A percentile compares a stretch with the other conserved stretches of the same genome.
phyloP scores from a whole-genome alignment of 2,888 invertebrate genomes.

The Tanypteryx hageni region DNA sequence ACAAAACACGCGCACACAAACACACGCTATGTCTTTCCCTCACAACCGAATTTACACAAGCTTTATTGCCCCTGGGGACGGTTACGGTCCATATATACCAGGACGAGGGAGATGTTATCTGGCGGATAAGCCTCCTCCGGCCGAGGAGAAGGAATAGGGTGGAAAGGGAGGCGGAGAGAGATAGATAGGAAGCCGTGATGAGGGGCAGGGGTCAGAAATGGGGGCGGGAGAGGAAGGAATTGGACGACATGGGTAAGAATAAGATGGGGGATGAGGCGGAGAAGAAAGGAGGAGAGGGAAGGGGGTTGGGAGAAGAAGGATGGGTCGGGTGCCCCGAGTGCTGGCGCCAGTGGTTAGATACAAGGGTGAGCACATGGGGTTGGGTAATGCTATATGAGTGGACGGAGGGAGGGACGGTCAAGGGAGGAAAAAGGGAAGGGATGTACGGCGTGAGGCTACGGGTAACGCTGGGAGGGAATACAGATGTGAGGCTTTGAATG shows the following conservation, averaged over 20 bases:
- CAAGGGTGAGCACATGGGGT: constrained; percentile 27
- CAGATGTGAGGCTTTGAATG: neutral
- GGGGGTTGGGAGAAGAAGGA: neutral
- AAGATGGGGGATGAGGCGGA: constrained; percentile 4
- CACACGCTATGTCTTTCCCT: neutral
- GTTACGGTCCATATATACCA: constrained; percentile 22
- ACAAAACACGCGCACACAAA: neutral
- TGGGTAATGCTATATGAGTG: neutral
- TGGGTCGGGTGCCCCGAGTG: neutral
- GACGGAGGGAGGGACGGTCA: neutral
- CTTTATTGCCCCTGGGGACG: constrained; percentile 40
- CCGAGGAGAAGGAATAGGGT: neutral
- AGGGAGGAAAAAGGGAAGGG: neutral
- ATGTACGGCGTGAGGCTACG: neutral
- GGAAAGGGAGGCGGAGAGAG: neutral
- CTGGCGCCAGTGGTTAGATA: constrained; percentile 52
- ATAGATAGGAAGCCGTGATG: neutral
- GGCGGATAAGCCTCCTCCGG: constrained; percentile 29
- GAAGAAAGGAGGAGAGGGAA: neutral
- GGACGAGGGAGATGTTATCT: constrained; percentile 43
- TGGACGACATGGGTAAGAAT: constrained; percentile 49
- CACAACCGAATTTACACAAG: constrained; percentile 43
- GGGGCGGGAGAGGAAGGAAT: neutral
- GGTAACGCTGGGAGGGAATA: neutral
- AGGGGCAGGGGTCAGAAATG: neutral